A percentile compares a stretch with the other conserved stretches of the same genome.
phyloP scores from a whole-genome alignment of 2,888 invertebrate species.

The Nesidiocoris tenuis region DNA sequence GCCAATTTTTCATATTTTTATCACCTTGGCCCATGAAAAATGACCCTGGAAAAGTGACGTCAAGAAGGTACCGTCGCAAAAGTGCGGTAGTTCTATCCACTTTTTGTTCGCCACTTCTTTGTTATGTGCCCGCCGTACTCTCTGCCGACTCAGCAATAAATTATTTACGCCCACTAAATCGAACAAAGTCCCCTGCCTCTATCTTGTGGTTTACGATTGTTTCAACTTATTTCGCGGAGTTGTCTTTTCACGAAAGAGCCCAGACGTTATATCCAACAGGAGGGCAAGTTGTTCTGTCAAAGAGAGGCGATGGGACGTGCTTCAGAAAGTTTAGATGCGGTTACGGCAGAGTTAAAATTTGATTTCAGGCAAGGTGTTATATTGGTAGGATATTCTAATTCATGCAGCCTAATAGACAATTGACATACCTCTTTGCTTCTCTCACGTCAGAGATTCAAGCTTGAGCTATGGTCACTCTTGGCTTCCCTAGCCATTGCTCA shows the following conservation, averaged over 20 bases:
- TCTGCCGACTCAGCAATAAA: constrained; percentile 29
- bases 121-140: not conserved
- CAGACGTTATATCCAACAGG: not conserved
- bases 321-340: not conserved
- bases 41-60: not conserved
- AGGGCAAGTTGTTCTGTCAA: constrained; percentile 4
- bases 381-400: too few species aligned
- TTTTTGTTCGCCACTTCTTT: not conserved
- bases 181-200: constrained; percentile 11
- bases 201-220: constrained; percentile 16
- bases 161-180: constrained; percentile 31
- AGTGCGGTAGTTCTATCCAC: not conserved
- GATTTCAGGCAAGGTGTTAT: too few species aligned
- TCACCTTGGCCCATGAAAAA: not conserved
- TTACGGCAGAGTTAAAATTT: not conserved
- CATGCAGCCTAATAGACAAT: too few species aligned
- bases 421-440: too few species aligned
- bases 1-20: not conserved
- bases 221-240: constrained; percentile 16
- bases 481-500: too few species aligned
- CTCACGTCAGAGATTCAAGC: too few species aligned
- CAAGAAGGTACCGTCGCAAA: not conserved
- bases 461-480: too few species aligned
- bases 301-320: constrained; percentile 12
- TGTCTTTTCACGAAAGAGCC: not conserved